Evolutionary conservation across 2,888 invertebrate genomes (phyloP).

Genomic region (Noctuana brunneofusca): DNA sequence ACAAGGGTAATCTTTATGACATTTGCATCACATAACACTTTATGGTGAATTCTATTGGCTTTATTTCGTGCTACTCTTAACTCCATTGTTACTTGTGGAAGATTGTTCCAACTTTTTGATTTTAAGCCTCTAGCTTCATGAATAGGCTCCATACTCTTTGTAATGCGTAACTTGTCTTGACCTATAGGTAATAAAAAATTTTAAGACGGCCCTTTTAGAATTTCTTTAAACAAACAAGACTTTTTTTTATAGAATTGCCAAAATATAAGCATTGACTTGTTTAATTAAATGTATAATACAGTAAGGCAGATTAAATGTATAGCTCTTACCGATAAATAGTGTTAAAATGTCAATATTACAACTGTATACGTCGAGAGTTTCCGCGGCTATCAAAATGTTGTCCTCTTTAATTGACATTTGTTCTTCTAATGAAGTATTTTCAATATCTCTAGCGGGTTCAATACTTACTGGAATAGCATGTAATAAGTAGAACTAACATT

Average conservation of each 20-base stretch:
- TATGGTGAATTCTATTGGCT: constrained; percentile 54
- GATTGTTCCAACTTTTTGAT: constrained; percentile 68
- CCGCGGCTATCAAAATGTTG: neutral
- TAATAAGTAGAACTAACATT: neutral
- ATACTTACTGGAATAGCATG: constrained; percentile 12
- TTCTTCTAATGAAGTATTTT: neutral
- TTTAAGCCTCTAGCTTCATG: constrained; percentile 46
- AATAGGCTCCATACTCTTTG: constrained; percentile 65
- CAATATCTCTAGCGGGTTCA: neutral
- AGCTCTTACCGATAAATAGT: constrained; percentile 51
- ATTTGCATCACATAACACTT: constrained; percentile 55
- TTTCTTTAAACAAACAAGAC: neutral
- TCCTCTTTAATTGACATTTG: neutral
- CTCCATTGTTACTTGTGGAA: constrained; percentile 62
- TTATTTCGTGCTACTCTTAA: constrained; percentile 50
- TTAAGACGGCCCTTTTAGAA: neutral
- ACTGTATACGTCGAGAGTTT: constrained; percentile 48
- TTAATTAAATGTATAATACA: neutral
- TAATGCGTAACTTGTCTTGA: constrained; percentile 51
- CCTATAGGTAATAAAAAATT: constrained; percentile 49
- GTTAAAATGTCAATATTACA: constrained; percentile 69
- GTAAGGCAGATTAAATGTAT: neutral
- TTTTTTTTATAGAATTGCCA: too few relatives aligned
- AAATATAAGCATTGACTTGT: too few relatives aligned
- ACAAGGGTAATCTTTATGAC: constrained; percentile 63